These are phyloP conservation scores for Crepidodera aurea DNA, from an alignment of 2,888 invertebrate genomes.

Conservation along the genomic window DNA sequence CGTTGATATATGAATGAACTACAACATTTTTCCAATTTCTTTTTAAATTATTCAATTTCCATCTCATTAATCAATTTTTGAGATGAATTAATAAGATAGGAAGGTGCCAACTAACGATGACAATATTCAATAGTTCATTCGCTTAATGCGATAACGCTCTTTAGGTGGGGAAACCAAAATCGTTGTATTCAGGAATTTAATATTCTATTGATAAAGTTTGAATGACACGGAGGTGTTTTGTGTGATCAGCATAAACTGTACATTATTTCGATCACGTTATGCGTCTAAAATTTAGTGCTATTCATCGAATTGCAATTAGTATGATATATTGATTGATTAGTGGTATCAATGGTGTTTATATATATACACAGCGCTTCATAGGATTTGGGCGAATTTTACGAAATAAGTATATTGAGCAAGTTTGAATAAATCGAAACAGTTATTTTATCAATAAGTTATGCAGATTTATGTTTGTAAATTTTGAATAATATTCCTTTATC, in stretches of 20 bases:
- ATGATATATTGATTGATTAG: conserved; percentile 7
- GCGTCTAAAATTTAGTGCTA: conserved; percentile 5
- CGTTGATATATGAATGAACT: too few relatives aligned
- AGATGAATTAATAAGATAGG: neutral
- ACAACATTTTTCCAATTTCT: too few relatives aligned
- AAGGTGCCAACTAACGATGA: neutral
- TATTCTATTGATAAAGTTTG: conserved; percentile 7
- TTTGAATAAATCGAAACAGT: neutral
- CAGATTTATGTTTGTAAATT: too few relatives aligned
- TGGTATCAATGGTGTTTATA: neutral
- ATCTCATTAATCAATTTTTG: neutral
- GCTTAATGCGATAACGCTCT: conserved; percentile 9
- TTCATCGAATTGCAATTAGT: conserved; percentile 11
- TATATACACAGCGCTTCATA: neutral
- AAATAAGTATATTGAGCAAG: too few relatives aligned
- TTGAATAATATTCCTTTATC: too few relatives aligned
- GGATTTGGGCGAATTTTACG: neutral
- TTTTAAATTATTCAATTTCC: too few relatives aligned
- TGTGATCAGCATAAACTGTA: conserved; percentile 13
- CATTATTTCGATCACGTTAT: conserved; percentile 13
- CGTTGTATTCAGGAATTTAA: conserved; percentile 8
- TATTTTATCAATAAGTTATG: too few relatives aligned
- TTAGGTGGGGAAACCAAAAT: conserved; percentile 1
- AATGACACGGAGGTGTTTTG: conserved; percentile 7
- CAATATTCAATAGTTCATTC: neutral